Base-by-base conservation (phyloP, 2,113 vertebrate species). In the Theristicus caerulescens region DNA sequence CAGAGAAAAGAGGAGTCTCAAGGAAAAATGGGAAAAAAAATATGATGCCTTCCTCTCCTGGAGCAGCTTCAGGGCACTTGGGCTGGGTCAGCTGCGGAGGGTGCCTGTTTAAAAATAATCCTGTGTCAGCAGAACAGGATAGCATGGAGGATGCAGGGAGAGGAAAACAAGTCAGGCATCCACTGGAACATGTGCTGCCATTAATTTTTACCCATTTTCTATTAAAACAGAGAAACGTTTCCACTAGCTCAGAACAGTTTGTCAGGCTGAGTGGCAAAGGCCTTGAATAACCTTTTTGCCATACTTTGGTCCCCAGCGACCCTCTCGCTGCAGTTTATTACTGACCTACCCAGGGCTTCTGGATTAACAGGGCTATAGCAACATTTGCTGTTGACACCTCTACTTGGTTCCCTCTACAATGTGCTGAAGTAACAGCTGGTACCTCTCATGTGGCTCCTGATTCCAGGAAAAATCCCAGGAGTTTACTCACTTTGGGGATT, bases 341-440 rank as follows among this genome's bases (percentile, higher is more conserved):
- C 59, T 34, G 71, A 55, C n/a, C 52, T 22, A 4, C 21, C 52
- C 80, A 24, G 13, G n/a, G 52, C 34, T n/a, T 0, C 17, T 6
- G 51, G 46, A 40, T 26, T 38, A 58, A n/a, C 57, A 76, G 59
- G 36, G 12, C 34, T 47, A 6, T 1, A 64, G 59, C 38, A 49
- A 6, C 16, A 3, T n/a, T 70, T 5, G 0, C 26, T n/a, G 18
- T 1, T 24, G 26, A 38, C 59, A 32, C 16, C 62, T 84, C n/a
- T 36, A 10, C 69, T 57, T 1, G 0, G 6, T 46, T 55, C 46
- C 42, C 34, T 44, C 44, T 36, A 5, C 0, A 1, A 24, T 8
- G 32, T 2, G 1, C 47, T 44, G 36, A 67, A 47, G 27, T 13
- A 31, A 10, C 58, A 46, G n/a, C 31, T 49, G 34, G 26, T 25